A percentile compares a stretch with the other conserved stretches of the same genome.
phyloP scores from a whole-genome alignment of 2,113 vertebrate genomes.

The Gambusia holbrooki region DNA sequence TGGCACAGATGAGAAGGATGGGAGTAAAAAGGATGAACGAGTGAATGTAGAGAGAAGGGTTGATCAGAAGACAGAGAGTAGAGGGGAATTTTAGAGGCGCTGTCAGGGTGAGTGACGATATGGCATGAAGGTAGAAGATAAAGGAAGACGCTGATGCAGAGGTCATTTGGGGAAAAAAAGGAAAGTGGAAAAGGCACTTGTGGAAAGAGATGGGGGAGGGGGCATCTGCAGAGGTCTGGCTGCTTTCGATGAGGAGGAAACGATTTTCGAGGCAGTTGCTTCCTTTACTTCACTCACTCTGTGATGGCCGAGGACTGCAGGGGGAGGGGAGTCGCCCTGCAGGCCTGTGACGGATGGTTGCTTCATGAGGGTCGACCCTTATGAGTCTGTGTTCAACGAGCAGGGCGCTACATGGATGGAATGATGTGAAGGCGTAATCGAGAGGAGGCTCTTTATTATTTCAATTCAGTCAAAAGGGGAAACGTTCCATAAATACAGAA shows the following conservation, averaged over 20 bases:
- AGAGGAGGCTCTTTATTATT: conserved; percentile 43
- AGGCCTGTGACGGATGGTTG: conserved; percentile 55
- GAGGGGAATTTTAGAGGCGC: neutral
- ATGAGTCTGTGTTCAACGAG: neutral
- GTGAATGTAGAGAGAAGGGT: neutral
- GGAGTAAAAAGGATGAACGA: neutral
- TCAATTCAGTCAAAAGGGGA: conserved; percentile 32
- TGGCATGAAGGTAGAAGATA: neutral
- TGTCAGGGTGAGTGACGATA: conserved; percentile 6
- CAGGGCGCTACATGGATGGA: neutral
- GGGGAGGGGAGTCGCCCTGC: conserved; percentile 56
- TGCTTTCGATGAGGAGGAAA: conserved; percentile 40
- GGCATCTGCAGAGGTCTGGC: conserved; percentile 53
- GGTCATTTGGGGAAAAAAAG: neutral
- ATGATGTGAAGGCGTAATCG: conserved; percentile 31
- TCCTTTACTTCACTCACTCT: conserved; percentile 15
- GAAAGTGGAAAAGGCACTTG: conserved; percentile 11
- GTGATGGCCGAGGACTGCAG: conserved; percentile 42
- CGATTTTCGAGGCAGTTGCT: conserved; percentile 38
- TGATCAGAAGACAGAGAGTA: conserved; percentile 3
- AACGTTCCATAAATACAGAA: neutral
- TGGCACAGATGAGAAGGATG: neutral
- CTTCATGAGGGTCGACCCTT: conserved; percentile 8
- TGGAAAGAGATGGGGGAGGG: conserved; percentile 41
- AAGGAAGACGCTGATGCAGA: conserved; percentile 20